Evolutionary conservation across 2,888 invertebrate genomes (phyloP), one percentile per base, ranked within the genome.

Genomic region (Drosophila tanythrix): DNA sequence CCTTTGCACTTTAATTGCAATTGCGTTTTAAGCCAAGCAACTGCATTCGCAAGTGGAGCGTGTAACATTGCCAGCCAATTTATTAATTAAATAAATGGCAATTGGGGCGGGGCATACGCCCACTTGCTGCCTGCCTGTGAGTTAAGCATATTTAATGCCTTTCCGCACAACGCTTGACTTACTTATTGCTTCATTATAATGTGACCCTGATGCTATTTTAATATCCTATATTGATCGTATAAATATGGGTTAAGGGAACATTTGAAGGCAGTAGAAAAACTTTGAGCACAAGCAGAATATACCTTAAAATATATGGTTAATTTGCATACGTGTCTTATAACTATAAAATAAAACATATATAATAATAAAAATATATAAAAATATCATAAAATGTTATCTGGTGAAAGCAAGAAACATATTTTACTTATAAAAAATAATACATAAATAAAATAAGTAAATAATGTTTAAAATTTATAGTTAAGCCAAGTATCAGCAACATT

Each of bases 1-100:
- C 71, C 82, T 84, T 84, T 84, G 76, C 73, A 70, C 76, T 87
- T 81, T 87, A 85, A 84, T 84, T 80, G 76, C 76, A 73, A 68
- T 75, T 81, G 72, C 72, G 70, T 74, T 63, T 81, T 60, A 72
- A 72, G 78, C 62, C 72, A 58, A 56, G 18, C 36, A 62, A 52
- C 70, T 21, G n/a, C 51, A 68, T 52, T 55, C 51, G 52, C 53
- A 67, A 58, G 11, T 10, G 38, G 43, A 29, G 38, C 15, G 43
- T 38, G 18, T n/a, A 33, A 18, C 51, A 71, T 53, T 60, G 53
- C 46, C 43, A 59, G 43, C 53, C 62, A 71, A 71, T 72, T 81
- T 80, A 83, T 83, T 74, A 87, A 84, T 83, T 78, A 79, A 83
- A 79, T 77, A 83, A 75, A 77, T 76, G 70, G 74, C 74, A 84